Evolutionary conservation across 1,140 invertebrate genomes (phyloP), one percentile per base, ranked within the genome.

Genomic region (Popillia japonica): DNA sequence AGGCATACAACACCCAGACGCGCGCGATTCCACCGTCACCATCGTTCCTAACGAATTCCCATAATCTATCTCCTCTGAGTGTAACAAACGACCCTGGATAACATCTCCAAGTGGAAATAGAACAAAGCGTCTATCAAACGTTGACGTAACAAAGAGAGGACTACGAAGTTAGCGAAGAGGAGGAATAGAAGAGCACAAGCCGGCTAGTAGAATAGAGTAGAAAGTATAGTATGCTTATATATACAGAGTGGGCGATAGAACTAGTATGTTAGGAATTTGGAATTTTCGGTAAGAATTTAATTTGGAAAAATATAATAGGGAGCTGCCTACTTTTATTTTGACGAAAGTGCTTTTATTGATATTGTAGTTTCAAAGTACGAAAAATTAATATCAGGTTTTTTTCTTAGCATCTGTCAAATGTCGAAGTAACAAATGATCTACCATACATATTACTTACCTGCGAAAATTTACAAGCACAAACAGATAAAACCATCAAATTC

Each of bases 51-150:
- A 74, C 72, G 72, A 74, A 74, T 74, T 74, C 72, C 72, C 72
- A 74, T 74, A 74, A 74, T 74, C 72, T 44, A 44, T 74, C 72
- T 74, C 72, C 41, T 44, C 40, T 44, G 72, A 74, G 72, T 44
- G 40, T 74, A 74, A 74, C 72, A 74, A 74, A 74, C 72, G 34
- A 44, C 72, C 61, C 41, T 40, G 72, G 72, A 74, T 74, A 74
- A 74, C 72, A 74, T 74, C 72, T 74, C 72, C 72, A 44, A 74
- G 72, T 74, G 72, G 72, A 74, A 74, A 74, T 74, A 74, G 72
- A 74, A 74, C 72, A 74, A 74, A 74, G 72, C 72, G 72, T 74
- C 72, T 44, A 74, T 74, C 72, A 74, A 74, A 74, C 72, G 72
- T 74, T 74, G 72, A 74, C 72, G 72, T 74, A 74, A 74, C 72